Conservation (phyloP, 2,113 vertebrate genomes). For the Bufo bufo region DNA sequence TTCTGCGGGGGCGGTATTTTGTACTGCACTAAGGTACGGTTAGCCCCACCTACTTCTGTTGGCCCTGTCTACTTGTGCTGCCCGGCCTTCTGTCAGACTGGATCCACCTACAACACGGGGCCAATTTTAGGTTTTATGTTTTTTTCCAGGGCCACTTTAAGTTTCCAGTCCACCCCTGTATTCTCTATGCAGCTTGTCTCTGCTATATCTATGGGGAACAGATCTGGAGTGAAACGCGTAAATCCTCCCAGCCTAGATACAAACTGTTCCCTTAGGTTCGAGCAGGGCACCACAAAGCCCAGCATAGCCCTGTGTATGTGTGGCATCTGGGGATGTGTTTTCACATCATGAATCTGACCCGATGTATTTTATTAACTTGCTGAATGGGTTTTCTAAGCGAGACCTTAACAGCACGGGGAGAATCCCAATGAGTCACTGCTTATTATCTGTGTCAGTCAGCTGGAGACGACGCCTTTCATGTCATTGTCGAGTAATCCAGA, state of each 20-base stretch:
- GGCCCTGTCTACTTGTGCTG: no score
- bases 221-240: background rate
- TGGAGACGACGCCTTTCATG: background rate
- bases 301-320: background rate
- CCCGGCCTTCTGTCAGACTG: no score
- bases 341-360: background rate
- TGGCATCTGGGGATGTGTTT: no score
- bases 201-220: background rate
- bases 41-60: no score
- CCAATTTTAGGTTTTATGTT: no score
- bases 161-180: no score
- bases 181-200: background rate
- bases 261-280: background rate
- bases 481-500: background rate
- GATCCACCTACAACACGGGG: no score
- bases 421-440: background rate
- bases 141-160: no score
- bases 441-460: background rate
- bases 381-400: background rate
- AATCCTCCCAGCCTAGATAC: background rate
- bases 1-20: no score
- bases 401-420: background rate
- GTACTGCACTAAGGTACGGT: no score
- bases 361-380: background rate
- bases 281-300: background rate